A percentile compares a stretch with the other conserved stretches of the same genome.
Evolutionary conservation across 2,113 vertebrate species (phyloP).

Genomic region (Myocastor coypus): DNA sequence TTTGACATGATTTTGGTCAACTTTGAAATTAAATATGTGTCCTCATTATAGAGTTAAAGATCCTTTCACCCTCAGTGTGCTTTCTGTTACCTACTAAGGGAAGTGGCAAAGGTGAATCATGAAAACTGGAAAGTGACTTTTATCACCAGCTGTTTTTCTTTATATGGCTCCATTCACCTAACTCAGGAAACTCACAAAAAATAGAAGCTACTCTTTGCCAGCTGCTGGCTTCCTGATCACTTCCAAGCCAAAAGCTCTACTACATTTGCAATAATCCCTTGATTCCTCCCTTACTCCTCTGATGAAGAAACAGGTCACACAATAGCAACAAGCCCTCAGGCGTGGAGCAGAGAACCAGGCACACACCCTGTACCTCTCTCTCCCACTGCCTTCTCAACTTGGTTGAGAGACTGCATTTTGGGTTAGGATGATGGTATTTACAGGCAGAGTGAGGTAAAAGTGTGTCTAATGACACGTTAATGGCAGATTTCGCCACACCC

Average conservation of each 20-base stretch:
- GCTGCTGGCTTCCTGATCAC: not conserved
- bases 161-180: not conserved
- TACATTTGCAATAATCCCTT: not conserved
- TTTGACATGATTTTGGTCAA: not conserved
- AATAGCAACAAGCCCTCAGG: not conserved
- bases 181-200: not conserved
- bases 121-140: not conserved
- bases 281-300: not conserved
- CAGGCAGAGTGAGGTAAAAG: not conserved
- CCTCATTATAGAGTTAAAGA: not conserved
- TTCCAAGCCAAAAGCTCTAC: not conserved
- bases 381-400: conserved; percentile 34
- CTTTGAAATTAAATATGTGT: not conserved
- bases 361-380: not conserved
- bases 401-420: not conserved
- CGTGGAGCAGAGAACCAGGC: not conserved
- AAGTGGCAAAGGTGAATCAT: not conserved
- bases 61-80: not conserved
- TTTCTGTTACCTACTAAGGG: not conserved
- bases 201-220: not conserved
- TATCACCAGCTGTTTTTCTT: not conserved
- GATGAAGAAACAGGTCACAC: not conserved
- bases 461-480: conserved; percentile 19
- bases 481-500: not conserved
- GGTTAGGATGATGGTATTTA: not conserved